These are phyloP conservation scores for Macrosoma leucophasiata DNA, from an alignment of 2,888 invertebrate genomes.

Conservation along the genomic window DNA sequence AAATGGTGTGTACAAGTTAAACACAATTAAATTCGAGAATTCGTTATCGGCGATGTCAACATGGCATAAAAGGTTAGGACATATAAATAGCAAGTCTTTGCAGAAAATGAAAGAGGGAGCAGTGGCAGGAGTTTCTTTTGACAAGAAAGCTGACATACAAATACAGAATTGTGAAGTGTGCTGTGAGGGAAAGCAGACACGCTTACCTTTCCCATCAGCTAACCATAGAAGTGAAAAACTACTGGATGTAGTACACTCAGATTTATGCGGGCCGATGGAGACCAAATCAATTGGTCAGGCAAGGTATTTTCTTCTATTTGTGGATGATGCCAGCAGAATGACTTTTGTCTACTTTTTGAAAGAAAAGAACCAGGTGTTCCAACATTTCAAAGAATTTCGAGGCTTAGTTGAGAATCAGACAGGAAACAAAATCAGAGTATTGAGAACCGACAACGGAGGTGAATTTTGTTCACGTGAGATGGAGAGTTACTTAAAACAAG, in stretches of 20 bases:
- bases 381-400: conserved; percentile 21
- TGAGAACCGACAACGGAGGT: no score
- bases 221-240: background rate
- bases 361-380: conserved; percentile 24
- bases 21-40: conserved; percentile 1
- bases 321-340: conserved; percentile 22
- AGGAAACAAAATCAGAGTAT: conserved; percentile 16
- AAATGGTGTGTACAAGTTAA: conserved; percentile 10
- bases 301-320: conserved; percentile 15
- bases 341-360: conserved; percentile 11
- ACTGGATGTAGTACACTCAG: background rate
- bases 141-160: background rate
- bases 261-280: conserved; percentile 14
- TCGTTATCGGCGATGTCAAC: conserved; percentile 8
- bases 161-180: background rate
- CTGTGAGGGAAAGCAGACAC: background rate
- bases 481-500: conserved; percentile 17
- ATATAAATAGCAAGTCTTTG: conserved; percentile 6
- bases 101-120: conserved; percentile 13
- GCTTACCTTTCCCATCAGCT: background rate
- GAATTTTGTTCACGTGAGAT: conserved; percentile 23
- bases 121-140: conserved; percentile 21
- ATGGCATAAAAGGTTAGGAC: conserved; percentile 6
- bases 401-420: conserved; percentile 24
- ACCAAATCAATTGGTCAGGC: conserved; percentile 4